These are phyloP conservation scores for Muschampia plurimacula DNA, from an alignment of 2,888 invertebrate species.

Conservation along the genomic window DNA sequence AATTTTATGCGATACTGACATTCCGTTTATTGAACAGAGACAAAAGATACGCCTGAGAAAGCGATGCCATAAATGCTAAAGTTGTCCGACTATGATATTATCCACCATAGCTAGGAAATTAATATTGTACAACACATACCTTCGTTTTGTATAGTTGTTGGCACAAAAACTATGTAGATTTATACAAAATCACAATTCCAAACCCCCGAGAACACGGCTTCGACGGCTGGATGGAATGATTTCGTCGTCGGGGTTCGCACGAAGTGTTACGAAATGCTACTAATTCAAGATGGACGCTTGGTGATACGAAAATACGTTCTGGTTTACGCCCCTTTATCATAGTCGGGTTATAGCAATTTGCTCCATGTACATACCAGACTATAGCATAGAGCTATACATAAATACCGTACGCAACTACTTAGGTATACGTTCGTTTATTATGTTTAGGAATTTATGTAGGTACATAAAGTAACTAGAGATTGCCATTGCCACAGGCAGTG, in stretches of 20 bases:
- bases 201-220: constrained; percentile 84
- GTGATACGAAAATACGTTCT: constrained; percentile 52
- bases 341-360: constrained; percentile 74
- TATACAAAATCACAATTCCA: constrained; percentile 81
- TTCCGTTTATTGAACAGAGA: constrained; percentile 74
- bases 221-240: constrained; percentile 86
- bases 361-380: constrained; percentile 60
- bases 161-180: constrained; percentile 80
- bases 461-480: constrained; percentile 8
- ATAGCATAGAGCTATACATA: constrained; percentile 48
- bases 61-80: constrained; percentile 85
- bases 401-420: constrained; percentile 49
- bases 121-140: constrained; percentile 64
- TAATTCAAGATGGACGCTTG: constrained; percentile 61
- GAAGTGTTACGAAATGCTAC: constrained; percentile 70
- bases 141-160: constrained; percentile 81
- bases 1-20: constrained; percentile 71
- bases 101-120: constrained; percentile 57
- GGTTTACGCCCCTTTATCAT: constrained; percentile 57
- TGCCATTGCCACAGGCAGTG: not conserved
- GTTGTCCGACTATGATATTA: constrained; percentile 68
- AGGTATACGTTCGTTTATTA: constrained; percentile 32
- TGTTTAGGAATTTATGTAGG: constrained; percentile 18
- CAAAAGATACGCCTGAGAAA: constrained; percentile 78
- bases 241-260: constrained; percentile 82